Evolutionary conservation across 2,113 vertebrate species (phyloP), one percentile per base, ranked within the genome.

Genomic region (Lates calcarifer): DNA sequence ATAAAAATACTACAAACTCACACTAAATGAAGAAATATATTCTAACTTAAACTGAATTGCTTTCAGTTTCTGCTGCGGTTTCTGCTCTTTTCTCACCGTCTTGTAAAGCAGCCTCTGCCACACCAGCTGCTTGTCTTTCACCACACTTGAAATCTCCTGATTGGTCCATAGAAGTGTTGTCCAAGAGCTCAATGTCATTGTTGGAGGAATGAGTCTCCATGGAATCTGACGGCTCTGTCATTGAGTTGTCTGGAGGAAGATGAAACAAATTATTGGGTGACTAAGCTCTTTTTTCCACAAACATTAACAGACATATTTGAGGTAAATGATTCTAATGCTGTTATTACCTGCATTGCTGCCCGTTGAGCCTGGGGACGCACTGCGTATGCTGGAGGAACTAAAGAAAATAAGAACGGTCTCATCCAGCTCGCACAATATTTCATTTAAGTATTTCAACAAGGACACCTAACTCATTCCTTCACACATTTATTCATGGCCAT

Each of bases 81-180:
- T 37, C 20, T 10, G 24, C 15, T 31, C 18, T 43, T 14, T 35
- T 29, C 90, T 88, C 75, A 96, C 95, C 93, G 7, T 95, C 95
- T 26, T 90, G 88, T n/a, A 96, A 82, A 18, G 95, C 95, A 0
- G 94, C 91, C 39, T 96, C 94, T 0, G 95, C 94, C 37, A 96
- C 90, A 2, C 91, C 75, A 0, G 33, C 68, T 0, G n/a, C 67
- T 43, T 56, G 71, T 6, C 57, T 58, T 3, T 92, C 86, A 0
- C 15, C 29, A 0, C 70, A 29, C 41, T 72, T n/a, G 57, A 83
- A 83, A 22, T 64, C 39, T 43, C 9, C 87, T 0, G 93, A 90
- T 71, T 84, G 88, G 77, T 91, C 89, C 6, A 60, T 62, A 2
- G 89, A 76, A 0, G 87, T 67, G 83, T 57, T 71, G 31, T 82